Conservation (phyloP, 2,888 invertebrate genomes). For the Lasioglossum oenotherae region DNA sequence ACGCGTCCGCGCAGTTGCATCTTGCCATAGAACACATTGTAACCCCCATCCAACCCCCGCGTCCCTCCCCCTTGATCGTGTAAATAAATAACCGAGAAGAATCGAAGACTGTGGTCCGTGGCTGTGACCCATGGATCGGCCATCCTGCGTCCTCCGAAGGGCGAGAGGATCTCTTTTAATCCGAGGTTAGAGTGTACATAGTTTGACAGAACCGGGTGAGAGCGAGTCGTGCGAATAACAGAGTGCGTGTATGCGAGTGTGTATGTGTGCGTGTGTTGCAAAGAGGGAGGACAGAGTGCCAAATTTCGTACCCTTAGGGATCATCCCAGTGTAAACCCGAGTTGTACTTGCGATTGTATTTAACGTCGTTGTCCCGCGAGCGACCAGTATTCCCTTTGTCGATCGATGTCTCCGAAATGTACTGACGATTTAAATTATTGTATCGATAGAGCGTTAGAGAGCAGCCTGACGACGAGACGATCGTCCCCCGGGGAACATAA, state of each 20-base stretch:
- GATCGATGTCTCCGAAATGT: conserved; percentile 80
- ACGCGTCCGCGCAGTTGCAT: conserved; percentile 52
- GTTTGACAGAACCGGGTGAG: neutral
- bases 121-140: conserved; percentile 28
- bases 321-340: conserved; percentile 79
- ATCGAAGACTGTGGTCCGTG: conserved; percentile 50
- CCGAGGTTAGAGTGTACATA: conserved; percentile 52
- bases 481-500: conserved; percentile 38
- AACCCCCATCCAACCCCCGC: conserved; percentile 24
- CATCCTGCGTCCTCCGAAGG: conserved; percentile 24
- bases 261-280: neutral
- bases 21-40: conserved; percentile 71
- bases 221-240: neutral
- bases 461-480: conserved; percentile 22
- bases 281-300: conserved; percentile 76
- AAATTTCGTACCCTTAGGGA: conserved; percentile 78
- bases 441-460: conserved; percentile 62
- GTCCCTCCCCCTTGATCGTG: conserved; percentile 48
- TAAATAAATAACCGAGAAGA: conserved; percentile 59
- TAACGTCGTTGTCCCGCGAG: conserved; percentile 78
- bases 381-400: conserved; percentile 82
- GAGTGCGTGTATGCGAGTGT: neutral
- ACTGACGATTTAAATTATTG: conserved; percentile 83
- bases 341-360: conserved; percentile 74
- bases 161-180: conserved; percentile 27